Evolutionary conservation across 2,113 vertebrate genomes (phyloP).

Genomic region (Chlamydotis undulata): DNA sequence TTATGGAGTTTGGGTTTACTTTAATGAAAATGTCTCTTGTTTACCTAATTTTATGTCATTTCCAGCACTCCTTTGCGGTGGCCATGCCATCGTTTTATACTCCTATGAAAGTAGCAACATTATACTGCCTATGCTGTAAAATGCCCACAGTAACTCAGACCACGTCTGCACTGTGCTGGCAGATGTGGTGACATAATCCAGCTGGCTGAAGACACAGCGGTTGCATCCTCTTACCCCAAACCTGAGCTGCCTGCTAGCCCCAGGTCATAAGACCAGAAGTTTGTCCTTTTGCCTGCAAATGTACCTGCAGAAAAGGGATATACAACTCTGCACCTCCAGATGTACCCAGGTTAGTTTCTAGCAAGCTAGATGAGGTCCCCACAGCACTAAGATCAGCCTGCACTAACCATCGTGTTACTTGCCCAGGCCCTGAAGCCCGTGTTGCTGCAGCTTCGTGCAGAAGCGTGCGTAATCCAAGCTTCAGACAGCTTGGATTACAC

Average conservation of each 20-base stretch:
- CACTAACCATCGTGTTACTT: not conserved
- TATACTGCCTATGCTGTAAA: not conserved
- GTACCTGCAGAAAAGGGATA: not conserved
- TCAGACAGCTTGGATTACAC: not conserved
- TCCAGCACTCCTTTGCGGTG: not conserved
- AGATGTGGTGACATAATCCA: not conserved
- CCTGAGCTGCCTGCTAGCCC: not conserved
- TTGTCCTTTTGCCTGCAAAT: not conserved
- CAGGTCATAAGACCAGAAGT: not conserved
- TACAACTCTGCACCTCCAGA: accelerated
- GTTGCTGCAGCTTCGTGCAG: accelerated
- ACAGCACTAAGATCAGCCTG: not conserved
- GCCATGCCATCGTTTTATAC: not conserved
- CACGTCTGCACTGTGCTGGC: accelerated
- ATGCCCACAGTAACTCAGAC: not conserved
- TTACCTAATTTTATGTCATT: not conserved
- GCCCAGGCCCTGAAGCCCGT: not conserved
- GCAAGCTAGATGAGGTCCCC: not conserved
- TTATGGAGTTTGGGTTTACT: not conserved
- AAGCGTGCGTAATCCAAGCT: too few relatives aligned
- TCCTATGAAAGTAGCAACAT: not conserved
- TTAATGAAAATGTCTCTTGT: not conserved
- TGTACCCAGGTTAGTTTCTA: not conserved
- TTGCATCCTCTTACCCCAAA: not conserved
- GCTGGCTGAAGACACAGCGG: not conserved